Evolutionary conservation across 2,797 vertebrate genomes (phyloP), one percentile per base, ranked within the genome.

Genomic region (Sebastes taczanowskii): DNA sequence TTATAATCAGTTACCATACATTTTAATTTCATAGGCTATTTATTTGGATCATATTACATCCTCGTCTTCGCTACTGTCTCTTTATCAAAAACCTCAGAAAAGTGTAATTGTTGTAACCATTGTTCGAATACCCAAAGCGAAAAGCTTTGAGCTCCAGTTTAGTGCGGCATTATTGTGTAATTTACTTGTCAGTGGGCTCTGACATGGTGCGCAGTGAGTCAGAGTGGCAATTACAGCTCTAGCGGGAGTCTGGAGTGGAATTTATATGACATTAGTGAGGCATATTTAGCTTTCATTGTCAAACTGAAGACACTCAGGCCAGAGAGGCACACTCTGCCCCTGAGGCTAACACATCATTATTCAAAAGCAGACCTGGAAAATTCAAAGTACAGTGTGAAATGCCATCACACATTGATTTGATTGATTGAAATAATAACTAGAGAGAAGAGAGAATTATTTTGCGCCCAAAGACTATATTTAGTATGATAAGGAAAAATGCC

Each of bases 261-360:
- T 91, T 93, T 91, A 88, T 88, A 83, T 84, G 82, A 88, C 81
- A 88, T 85, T 90, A 91, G 84, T 88, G 79, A 89, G 88, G 63
- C 77, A 72, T 83, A 89, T 88, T 92, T 88, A 83, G 82, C 86
- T 88, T 86, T 90, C 60, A 87, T 82, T 77, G 86, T 83, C 76
- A 84, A 86, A 88, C 56, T 86, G 60, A 66, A 82, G 74, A 86
- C 73, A 87, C 76, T 81, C 65, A 56, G 72, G 77, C 78, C 86
- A 80, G 72, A 83, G 81, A 88, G 65, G 84, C 61, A 64, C 61
- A 71, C 10, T 83, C 68, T 83, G 69, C 55, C 77, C 77, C 71
- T 8, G 55, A 61, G 80, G 86, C 63, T 68, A 87, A 90, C 35
- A 80, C 76, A 77, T 66, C 65, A 76, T 80, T 83, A 87, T 87